A percentile compares a stretch with the other conserved stretches of the same genome.
Conservation (phyloP, 1,140 invertebrate species). For the Cecropterus lyciades region DNA sequence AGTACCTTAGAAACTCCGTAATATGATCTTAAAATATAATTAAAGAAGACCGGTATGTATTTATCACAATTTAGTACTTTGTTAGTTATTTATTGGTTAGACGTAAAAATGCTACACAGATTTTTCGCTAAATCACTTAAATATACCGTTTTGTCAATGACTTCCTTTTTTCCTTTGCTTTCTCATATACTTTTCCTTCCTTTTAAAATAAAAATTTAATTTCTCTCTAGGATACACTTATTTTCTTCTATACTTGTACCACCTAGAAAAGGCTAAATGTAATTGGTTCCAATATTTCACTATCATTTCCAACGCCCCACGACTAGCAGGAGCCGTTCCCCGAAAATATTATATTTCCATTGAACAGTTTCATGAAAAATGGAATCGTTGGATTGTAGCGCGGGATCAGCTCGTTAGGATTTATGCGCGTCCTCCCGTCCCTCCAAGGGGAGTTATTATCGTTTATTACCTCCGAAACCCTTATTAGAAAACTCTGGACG, state of each 20-base stretch:
- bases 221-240: neutral
- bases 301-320: neutral
- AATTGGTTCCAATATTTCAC: conserved; percentile 10
- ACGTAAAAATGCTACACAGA: too few relatives aligned
- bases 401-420: conserved; percentile 9
- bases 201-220: too few relatives aligned
- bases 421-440: conserved; percentile 7
- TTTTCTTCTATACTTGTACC: neutral
- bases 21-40: too few relatives aligned
- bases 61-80: too few relatives aligned
- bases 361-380: conserved; percentile 22
- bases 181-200: too few relatives aligned
- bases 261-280: conserved; percentile 6
- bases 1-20: too few relatives aligned
- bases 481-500: conserved; percentile 3
- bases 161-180: too few relatives aligned
- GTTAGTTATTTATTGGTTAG: too few relatives aligned
- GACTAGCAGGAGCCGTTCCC: neutral
- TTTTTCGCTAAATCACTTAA: too few relatives aligned
- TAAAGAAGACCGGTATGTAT: too few relatives aligned
- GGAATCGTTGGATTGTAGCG: conserved; percentile 2
- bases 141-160: too few relatives aligned
- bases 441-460: conserved; percentile 3
- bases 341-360: conserved; percentile 15
- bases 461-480: conserved; percentile 10